Evolutionary conservation across 2,888 invertebrate genomes (phyloP).

Genomic region (Andrena marginata): DNA sequence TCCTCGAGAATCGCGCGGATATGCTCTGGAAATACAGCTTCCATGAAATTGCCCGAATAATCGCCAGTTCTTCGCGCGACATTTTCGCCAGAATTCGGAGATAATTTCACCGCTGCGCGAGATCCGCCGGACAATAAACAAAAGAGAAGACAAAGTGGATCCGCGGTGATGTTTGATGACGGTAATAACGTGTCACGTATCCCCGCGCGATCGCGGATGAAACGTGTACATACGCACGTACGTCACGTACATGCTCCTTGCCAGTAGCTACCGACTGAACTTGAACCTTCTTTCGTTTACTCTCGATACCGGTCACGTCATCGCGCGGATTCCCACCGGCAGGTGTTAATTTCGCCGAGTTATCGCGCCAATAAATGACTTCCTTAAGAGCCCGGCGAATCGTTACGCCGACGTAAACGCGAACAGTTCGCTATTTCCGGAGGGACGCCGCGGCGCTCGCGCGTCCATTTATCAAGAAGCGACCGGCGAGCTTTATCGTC

Average conservation of each 20-base stretch:
- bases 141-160: slow-evolving; percentile 10
- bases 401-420: slow-evolving; percentile 50
- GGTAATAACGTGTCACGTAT: background rate
- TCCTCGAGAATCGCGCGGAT: slow-evolving; percentile 21
- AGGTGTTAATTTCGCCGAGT: slow-evolving; percentile 69
- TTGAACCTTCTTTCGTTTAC: slow-evolving; percentile 39
- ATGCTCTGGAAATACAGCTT: slow-evolving; percentile 27
- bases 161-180: background rate
- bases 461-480: slow-evolving; percentile 59
- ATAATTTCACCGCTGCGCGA: background rate
- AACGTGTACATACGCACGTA: background rate
- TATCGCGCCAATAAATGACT: slow-evolving; percentile 70
- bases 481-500: slow-evolving; percentile 38
- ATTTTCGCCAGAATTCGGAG: slow-evolving; percentile 29
- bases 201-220: background rate
- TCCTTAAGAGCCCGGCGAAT: slow-evolving; percentile 48
- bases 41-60: slow-evolving; percentile 31
- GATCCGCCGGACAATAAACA: background rate
- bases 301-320: slow-evolving; percentile 22
- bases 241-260: background rate
- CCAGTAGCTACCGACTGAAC: slow-evolving; percentile 24
- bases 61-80: slow-evolving; percentile 10
- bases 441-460: slow-evolving; percentile 23
- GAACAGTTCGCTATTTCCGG: slow-evolving; percentile 64
- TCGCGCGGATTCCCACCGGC: slow-evolving; percentile 37